Evolutionary conservation across 2,888 invertebrate species (phyloP).

Genomic region (Willowsia nigromaculata): DNA sequence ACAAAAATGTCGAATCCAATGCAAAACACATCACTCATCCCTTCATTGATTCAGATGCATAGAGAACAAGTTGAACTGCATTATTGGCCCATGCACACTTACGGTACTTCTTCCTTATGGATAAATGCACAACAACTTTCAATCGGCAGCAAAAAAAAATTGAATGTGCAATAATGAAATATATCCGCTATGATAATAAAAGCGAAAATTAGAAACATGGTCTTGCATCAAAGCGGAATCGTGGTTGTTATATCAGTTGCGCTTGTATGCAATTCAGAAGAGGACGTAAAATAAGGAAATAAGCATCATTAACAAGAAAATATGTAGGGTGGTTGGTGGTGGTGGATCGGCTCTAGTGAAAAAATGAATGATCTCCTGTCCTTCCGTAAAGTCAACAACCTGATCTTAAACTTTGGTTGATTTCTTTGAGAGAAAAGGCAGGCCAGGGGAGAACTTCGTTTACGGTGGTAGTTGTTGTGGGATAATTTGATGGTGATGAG

Average conservation of each 20-base stretch:
- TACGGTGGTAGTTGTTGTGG: slow-evolving; percentile 24
- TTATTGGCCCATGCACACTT: neutral
- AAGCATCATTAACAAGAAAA: slow-evolving; percentile 12
- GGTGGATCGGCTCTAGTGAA: neutral
- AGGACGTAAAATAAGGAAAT: slow-evolving; percentile 30
- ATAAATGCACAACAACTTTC: too few relatives aligned
- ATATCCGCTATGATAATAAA: slow-evolving; percentile 1
- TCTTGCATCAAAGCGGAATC: neutral
- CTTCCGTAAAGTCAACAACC: slow-evolving; percentile 49
- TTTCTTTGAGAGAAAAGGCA: neutral
- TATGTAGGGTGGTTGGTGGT: neutral
- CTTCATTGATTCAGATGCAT: neutral
- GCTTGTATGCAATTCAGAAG: slow-evolving; percentile 14
- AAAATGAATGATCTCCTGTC: slow-evolving; percentile 40
- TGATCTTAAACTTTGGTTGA: neutral
- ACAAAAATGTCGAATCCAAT: neutral
- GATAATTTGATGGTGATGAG: neutral
- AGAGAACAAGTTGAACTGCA: neutral
- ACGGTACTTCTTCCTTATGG: too few relatives aligned
- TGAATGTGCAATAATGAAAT: slow-evolving; percentile 2
- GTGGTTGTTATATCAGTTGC: neutral
- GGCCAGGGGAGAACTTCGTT: neutral
- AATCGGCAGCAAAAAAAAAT: neutral
- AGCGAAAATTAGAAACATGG: neutral
- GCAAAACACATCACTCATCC: neutral